These are phyloP conservation scores for Herpailurus yagouaroundi DNA, from an alignment of 2,113 vertebrate genomes.

Conservation along the genomic window DNA sequence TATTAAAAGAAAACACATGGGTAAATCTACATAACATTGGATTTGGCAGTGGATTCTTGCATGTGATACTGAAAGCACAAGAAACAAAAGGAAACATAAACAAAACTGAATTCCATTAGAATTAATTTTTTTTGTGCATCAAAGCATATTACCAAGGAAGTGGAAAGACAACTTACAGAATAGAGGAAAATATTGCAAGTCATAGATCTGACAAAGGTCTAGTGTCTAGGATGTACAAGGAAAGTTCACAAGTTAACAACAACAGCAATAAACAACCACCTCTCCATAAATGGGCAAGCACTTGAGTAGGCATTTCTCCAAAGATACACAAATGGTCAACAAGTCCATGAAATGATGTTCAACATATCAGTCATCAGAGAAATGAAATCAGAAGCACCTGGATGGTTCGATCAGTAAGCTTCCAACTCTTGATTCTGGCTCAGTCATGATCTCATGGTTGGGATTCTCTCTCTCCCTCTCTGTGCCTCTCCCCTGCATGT, in stretches of 20 bases:
- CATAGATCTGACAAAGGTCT: neutral
- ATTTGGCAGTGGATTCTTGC: neutral
- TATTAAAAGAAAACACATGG: neutral
- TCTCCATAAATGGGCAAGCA: neutral
- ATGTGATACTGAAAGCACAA: neutral
- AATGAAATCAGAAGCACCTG: neutral
- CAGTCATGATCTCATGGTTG: neutral
- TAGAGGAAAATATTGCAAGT: neutral
- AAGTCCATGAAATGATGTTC: neutral
- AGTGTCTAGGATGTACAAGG: neutral
- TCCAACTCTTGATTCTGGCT: neutral
- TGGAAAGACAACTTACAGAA: neutral
- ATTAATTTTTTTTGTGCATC: neutral
- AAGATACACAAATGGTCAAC: neutral
- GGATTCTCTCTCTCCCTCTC: too few species aligned
- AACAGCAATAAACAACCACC: neutral
- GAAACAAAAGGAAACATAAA: neutral
- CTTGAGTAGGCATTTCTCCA: neutral
- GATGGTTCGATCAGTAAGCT: neutral
- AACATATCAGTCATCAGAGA: neutral
- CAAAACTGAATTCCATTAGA: neutral
- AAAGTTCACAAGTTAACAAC: neutral
- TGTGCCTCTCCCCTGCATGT: too few species aligned
- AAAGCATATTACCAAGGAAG: neutral
- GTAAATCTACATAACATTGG: neutral